Conservation (phyloP, 2,797 vertebrate genomes). For the Luscinia megarhynchos region DNA sequence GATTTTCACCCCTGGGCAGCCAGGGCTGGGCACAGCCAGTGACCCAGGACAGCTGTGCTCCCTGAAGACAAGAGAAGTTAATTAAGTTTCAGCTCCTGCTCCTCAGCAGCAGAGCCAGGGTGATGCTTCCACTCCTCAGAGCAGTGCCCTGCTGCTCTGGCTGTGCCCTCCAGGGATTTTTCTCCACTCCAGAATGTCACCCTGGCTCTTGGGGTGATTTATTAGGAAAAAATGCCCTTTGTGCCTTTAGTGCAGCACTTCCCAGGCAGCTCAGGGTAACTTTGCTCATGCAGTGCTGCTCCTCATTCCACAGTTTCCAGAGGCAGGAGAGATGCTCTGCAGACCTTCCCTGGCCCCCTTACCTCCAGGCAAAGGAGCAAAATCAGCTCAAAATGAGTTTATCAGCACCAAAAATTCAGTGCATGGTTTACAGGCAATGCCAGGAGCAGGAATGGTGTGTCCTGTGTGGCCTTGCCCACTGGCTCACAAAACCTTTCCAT, state of each 20-base stretch:
- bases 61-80: background rate
- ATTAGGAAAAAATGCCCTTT: background rate
- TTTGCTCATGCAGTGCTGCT: accelerated
- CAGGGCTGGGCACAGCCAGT: background rate
- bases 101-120: background rate
- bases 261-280: background rate
- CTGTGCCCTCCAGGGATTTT: background rate
- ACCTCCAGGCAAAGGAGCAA: background rate
- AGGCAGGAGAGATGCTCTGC: background rate
- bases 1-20: background rate
- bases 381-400: background rate
- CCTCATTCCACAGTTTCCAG: background rate
- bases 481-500: background rate
- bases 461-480: background rate
- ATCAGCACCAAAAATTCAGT: background rate
- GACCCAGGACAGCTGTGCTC: accelerated
- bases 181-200: accelerated
- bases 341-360: background rate
- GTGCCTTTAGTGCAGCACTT: background rate
- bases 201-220: background rate
- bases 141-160: accelerated
- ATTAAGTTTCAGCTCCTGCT: slow-evolving; percentile 1
- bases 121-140: background rate
- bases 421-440: accelerated
- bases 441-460: background rate